Conservation (phyloP, 2,113 vertebrate species). For the Dendropsophus ebraccatus region DNA sequence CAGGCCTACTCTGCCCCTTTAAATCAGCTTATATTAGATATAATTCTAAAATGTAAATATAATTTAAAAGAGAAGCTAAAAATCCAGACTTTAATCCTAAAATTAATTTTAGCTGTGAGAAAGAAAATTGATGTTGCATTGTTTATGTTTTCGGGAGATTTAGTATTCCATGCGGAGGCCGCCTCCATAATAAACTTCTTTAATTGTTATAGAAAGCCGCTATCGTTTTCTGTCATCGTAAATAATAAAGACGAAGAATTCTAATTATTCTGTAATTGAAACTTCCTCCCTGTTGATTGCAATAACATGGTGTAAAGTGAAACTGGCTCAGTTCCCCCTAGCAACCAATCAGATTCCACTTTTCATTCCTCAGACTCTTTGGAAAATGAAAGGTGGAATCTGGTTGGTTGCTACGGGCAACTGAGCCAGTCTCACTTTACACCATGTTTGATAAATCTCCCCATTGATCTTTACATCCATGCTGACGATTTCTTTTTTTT, state of each 20-base stretch:
- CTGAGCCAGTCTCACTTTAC: no score
- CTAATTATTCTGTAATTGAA: slow-evolving; percentile 42
- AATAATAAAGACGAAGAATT: slow-evolving; percentile 28
- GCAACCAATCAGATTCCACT: no score
- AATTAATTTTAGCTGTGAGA: slow-evolving; percentile 26
- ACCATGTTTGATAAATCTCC: no score
- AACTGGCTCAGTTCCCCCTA: no score
- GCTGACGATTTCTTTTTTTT: no score
- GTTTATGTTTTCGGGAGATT: slow-evolving; percentile 9
- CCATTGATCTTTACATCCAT: no score
- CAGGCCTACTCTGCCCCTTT: not conserved
- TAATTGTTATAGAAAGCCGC: not conserved
- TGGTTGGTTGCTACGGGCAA: no score
- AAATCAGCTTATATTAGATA: not conserved
- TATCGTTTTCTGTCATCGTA: slow-evolving; percentile 33
- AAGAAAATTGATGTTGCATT: not conserved
- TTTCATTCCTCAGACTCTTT: no score
- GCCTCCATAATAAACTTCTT: slow-evolving; percentile 18
- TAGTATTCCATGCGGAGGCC: slow-evolving; percentile 2
- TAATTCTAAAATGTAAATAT: not conserved
- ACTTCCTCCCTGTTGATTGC: slow-evolving; percentile 21
- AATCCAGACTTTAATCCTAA: slow-evolving; percentile 11
- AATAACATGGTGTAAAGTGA: no score
- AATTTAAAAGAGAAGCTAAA: not conserved
- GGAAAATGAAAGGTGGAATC: no score